Evolutionary conservation across 2,797 vertebrate genomes (phyloP), one percentile per base, ranked within the genome.

Genomic region (Selene dorsalis): DNA sequence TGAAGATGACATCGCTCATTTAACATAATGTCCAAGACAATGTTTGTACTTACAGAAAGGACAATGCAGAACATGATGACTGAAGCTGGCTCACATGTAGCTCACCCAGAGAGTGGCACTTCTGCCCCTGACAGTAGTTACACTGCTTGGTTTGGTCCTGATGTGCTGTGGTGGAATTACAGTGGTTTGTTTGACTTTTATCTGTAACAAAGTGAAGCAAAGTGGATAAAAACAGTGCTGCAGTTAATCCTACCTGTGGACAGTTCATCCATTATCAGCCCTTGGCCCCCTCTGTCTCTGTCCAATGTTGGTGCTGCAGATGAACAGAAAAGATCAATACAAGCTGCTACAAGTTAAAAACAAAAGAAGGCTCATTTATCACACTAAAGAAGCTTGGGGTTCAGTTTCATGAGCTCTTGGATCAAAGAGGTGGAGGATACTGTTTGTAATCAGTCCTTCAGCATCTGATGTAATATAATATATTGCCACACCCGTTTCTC

Each of bases 301-400:
- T 69, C 61, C 57, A 52, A 56, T 82, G 8, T 47, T 73, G 86
- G 86, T 75, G 79, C 76, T 86, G 53, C 69, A 73, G 38, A 67
- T 39, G 57, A 78, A 52, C 75, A 77, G 73, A 61, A 32, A 76
- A 67, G 69, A 86, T 90, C 80, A 77, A 84, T 84, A 77, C 18
- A 28, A 83, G 63, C 45, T 48, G 67, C 73, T 58, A 48, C 58
- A 75, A 60, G 67, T 75, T 83, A 17, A 77, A 79, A 85, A 73
- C 69, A 75, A 65, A 65, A 28, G 38, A 50, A 0, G 66, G 61
- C 26, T 83, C 78, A 76, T 82, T 83, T 28, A 58, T 86, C 79
- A 84, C 71, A 41, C n/a, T n/a, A 9, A 72, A 72, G 52, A 16
- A 60, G 71, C 56, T 0, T 20, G 53, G 69, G 73, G 69, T 72